Evolutionary conservation across 2,797 vertebrate genomes (phyloP), one percentile per base, ranked within the genome.

Genomic region (Bufotes viridis): DNA sequence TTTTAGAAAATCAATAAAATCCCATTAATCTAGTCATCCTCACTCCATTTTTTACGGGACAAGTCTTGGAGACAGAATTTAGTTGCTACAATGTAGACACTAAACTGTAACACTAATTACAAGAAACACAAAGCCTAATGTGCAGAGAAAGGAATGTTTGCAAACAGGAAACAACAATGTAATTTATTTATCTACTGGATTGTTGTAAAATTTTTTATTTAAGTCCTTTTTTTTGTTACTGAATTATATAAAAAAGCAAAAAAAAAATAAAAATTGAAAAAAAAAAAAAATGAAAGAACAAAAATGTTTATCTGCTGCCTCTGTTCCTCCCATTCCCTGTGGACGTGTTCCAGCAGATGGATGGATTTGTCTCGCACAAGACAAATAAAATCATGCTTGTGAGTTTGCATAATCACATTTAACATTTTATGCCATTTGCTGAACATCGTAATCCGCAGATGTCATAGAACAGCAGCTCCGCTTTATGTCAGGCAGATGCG

Each of bases 361-460:
- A 83, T 84, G 51, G 74, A 79, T 84, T 83, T 67, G 75, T 84
- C 53, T 34, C 53, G 61, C 74, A 78, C 87, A 70, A 88, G 61
- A 84, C 53, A 78, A 88, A 78, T 70, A 88, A 88, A 88, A 67
- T 55, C 79, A 78, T 69, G 70, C 67, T 78, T 87, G 87, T 78
- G 60, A 58, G 87, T 78, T 84, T 84, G 81, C 61, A 88, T 88
- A 84, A 88, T 88, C 75, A 26, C 81, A 53, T 83, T 88, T 78
- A 57, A 51, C 81, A 49, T 84, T 60, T 55, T 79, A 63, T 72
- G 51, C 26, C 61, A 60, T 70, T 88, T 65, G 29, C 61, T 76
- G 42, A 82, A 57, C 70, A 82, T 65, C 42, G 18, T 82, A 87
- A 67, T 78, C 80, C 29, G 14, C 74, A 84, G 87, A 79, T 70